These are phyloP conservation scores for Microctonus brassicae DNA, from an alignment of 2,888 invertebrate species.

Conservation along the genomic window DNA sequence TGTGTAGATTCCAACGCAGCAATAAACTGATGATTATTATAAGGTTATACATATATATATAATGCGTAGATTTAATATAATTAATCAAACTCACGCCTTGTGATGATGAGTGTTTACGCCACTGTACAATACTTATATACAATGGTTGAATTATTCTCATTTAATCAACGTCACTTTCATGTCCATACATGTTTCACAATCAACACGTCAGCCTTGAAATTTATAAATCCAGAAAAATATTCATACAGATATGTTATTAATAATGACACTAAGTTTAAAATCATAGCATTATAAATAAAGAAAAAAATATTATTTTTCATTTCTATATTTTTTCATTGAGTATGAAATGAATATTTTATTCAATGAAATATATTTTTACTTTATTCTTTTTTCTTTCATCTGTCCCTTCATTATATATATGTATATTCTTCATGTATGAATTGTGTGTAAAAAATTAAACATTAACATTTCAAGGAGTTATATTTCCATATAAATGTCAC, in stretches of 20 bases:
- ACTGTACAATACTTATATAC: too few species aligned
- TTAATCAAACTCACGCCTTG: not conserved
- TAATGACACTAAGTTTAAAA: not conserved
- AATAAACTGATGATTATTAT: too few species aligned
- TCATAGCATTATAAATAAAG: too few species aligned
- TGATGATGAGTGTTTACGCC: not conserved
- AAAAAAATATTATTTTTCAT: too few species aligned
- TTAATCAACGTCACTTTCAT: not conserved
- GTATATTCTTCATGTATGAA: slow-evolving; percentile 15
- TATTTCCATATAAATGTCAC: slow-evolving; percentile 45
- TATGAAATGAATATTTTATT: not conserved
- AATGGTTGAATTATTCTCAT: too few species aligned
- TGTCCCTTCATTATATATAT: too few species aligned
- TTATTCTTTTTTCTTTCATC: not conserved
- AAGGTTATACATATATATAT: too few species aligned
- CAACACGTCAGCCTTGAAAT: not conserved
- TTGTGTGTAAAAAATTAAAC: too few species aligned
- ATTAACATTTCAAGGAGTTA: too few species aligned
- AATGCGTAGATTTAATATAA: not conserved
- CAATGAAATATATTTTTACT: slow-evolving; percentile 2
- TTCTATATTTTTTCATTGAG: not conserved
- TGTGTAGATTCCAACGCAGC: not conserved
- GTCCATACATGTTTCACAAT: not conserved
- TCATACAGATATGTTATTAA: not conserved
- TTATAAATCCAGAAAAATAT: not conserved